Evolutionary conservation across 2,113 vertebrate genomes (phyloP), one percentile per base, ranked within the genome.

Genomic region (Bubalus kerabau): DNA sequence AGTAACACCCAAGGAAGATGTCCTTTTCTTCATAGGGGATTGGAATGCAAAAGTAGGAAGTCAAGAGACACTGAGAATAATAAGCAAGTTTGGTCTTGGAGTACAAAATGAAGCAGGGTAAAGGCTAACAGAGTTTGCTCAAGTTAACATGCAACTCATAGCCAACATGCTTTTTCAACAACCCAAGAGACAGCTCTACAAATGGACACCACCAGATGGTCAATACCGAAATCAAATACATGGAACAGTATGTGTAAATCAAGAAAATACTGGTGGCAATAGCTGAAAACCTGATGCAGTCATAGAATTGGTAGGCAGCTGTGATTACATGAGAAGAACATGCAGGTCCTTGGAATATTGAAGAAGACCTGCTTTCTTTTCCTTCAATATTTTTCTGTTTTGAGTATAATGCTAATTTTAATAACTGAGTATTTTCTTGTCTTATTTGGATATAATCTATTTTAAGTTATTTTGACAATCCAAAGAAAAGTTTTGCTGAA

Each of bases 401-500:
- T 83, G 91, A 85, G 19, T 64, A 60, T 43, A 90, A n/a, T 16
- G 60, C 9, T 50, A 93, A 48, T 5, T 46, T 87, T 62, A 95
- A 71, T 14, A 62, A 74, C 71, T 87, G 17, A 6, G 3, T 59
- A 50, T 91, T 91, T 96, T 92, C 52, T 92, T 26, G 6, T 87
- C 46, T 4, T 81, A 85, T 82, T 50, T n/a, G 3, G 24, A 46
- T 76, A 36, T 71, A 83, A 80, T 81, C 10, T 92, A 11, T 83
- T 96, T 10, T 94, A 85, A 71, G 40, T 93, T 87, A 59, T 95
- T 84, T 93, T 95, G 10, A n/a, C 84, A 87, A 60, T 85, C 16
- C 7, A 24, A 88, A 43, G 2, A 40, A 3, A 43, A 94, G 52
- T 71, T 96, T 96, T 91, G 82, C 36, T 94, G 81, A 81, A 21